Evolutionary conservation across 2,797 vertebrate genomes (phyloP).

Genomic region (Anguilla pacifica): DNA sequence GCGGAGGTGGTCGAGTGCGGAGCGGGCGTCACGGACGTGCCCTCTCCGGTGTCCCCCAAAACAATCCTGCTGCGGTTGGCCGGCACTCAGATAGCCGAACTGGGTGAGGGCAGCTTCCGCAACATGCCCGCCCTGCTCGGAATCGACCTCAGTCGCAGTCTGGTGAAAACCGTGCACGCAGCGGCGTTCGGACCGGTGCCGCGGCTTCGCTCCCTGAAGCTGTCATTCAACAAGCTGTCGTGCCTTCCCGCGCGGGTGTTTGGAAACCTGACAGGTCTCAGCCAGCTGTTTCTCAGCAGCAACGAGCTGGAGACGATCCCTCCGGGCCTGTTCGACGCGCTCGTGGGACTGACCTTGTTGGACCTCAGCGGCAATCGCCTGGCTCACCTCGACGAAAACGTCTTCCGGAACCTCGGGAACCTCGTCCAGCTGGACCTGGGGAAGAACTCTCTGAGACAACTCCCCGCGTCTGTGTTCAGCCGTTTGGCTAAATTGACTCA

Average conservation of each 20-base stretch:
- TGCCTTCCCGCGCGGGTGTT: slow-evolving; percentile 72
- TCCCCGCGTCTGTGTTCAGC: slow-evolving; percentile 73
- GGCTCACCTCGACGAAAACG: slow-evolving; percentile 47
- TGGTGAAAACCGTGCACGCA: slow-evolving; percentile 72
- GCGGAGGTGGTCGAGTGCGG: slow-evolving; percentile 42
- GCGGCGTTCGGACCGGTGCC: slow-evolving; percentile 71
- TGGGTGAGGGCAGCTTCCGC: slow-evolving; percentile 71
- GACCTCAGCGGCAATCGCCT: slow-evolving; percentile 78
- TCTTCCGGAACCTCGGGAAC: slow-evolving; percentile 71
- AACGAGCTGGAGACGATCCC: slow-evolving; percentile 71
- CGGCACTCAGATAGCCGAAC: slow-evolving; percentile 50
- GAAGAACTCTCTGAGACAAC: slow-evolving; percentile 71
- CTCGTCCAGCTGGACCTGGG: slow-evolving; percentile 77
- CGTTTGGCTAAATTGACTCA: slow-evolving; percentile 66
- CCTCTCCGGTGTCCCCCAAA: slow-evolving; percentile 46
- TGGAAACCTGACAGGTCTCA: slow-evolving; percentile 64
- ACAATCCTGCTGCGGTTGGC: slow-evolving; percentile 64
- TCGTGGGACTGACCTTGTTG: slow-evolving; percentile 66
- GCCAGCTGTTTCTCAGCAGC: slow-evolving; percentile 73
- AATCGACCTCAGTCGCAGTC: slow-evolving; percentile 72
- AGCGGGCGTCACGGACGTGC: slow-evolving; percentile 59
- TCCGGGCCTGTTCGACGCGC: slow-evolving; percentile 68
- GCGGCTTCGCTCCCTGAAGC: slow-evolving; percentile 73
- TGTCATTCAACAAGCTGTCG: slow-evolving; percentile 73
- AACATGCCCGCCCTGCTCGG: slow-evolving; percentile 66